Base-by-base conservation (phyloP, 2,113 vertebrate genomes). In the Leptosomus discolor region DNA sequence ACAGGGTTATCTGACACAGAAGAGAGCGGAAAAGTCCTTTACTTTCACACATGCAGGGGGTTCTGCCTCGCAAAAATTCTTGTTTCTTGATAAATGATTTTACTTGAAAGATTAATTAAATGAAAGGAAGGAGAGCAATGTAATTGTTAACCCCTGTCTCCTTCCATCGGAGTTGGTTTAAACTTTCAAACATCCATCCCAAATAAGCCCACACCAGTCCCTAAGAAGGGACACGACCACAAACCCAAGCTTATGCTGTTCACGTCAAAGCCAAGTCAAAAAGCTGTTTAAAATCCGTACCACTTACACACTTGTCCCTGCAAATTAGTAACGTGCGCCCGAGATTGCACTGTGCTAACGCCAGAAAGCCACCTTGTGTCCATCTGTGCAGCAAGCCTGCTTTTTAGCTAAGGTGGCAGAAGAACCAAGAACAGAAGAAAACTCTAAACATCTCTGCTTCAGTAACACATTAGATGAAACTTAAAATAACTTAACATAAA, bases 281-380 rank as follows among this genome's bases (percentile, higher is more conserved):
- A 45, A 45, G 54, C 69, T 34, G 36, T 18, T 3, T 54, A 56
- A 60, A 17, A 43, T 43, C 5, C 1, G 27, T 9, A 34, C 58
- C 50, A 65, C 51, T 41, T 15, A 45, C 37, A 50, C 58, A 8
- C 46, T 15, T 9, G 41, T n/a, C 64, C 16, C 22, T 48, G 41
- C 32, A 9, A 24, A 43, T 14, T 6, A 61, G 36, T 1, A 34
- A 21, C 1, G 0, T 32, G 10, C 39, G 22, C 17, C 20, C 7
- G 1, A 9, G 4, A 17, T 24, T 0, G 0, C 2, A 0, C 48
- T 8, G 18, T 2, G 36, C 58, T 50, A n/a, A 3, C 67, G 32
- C 70, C 67, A 64, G 53, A 76, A 50, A 87, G 56, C 50, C 63
- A 32, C 70, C 76, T 39, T 17, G 8, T 0, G 0, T 11, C 68